Conservation (phyloP, 2,797 vertebrate species). For the Melanotaenia maccullochi region DNA sequence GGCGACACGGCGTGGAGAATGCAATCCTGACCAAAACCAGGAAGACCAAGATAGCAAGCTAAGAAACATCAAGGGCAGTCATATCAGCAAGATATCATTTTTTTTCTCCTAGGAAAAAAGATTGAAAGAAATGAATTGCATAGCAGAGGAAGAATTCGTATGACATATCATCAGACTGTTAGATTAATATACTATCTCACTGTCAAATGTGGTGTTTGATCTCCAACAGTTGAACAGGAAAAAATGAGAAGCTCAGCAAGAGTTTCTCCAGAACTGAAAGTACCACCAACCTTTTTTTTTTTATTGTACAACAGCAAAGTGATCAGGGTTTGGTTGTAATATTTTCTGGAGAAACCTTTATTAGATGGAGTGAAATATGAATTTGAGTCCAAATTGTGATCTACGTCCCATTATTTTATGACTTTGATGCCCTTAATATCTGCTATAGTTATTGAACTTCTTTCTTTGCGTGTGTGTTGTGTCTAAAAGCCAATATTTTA, state of each 20-base stretch:
- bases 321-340: constrained; percentile 58
- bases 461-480: too few relatives aligned
- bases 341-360: constrained; percentile 43
- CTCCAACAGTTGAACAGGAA: constrained; percentile 31
- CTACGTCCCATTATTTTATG: too few relatives aligned
- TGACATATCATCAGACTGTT: constrained; percentile 57
- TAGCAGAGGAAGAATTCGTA: constrained; percentile 38
- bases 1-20: constrained; percentile 13
- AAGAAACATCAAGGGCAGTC: constrained; percentile 34
- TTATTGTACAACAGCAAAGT: constrained; percentile 37
- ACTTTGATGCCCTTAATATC: too few relatives aligned
- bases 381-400: neutral
- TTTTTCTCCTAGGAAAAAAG: neutral
- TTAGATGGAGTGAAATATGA: constrained; percentile 15
- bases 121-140: constrained; percentile 42
- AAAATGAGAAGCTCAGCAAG: constrained; percentile 11
- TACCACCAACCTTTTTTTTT: constrained; percentile 46
- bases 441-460: too few relatives aligned
- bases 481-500: too few relatives aligned
- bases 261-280: constrained; percentile 33
- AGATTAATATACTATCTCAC: constrained; percentile 57
- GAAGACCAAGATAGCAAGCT: constrained; percentile 34
- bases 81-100: constrained; percentile 9
- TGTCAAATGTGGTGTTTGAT: constrained; percentile 65
- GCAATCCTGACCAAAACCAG: constrained; percentile 42